Percentiles rank a stretch among this genome's conserved stretches.
These are phyloP conservation scores for Chloroceryle inda DNA, from an alignment of 2,797 vertebrate genomes.

Conservation along the genomic window DNA sequence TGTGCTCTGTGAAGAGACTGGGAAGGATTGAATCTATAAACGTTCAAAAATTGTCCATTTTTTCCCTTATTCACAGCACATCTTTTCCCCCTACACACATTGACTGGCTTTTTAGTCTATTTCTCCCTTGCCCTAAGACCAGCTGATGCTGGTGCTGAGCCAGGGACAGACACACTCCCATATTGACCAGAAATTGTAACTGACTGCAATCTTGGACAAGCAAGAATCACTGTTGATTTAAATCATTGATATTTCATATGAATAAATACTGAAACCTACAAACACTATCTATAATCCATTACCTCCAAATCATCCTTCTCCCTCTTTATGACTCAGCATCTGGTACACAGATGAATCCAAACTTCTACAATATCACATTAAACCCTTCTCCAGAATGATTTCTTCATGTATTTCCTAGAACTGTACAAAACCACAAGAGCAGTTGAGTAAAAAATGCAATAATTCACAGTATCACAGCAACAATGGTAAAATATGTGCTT, in stretches of 20 bases:
- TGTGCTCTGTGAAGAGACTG: not conserved
- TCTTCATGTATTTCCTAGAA: constrained; percentile 17
- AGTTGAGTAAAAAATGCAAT: constrained; percentile 31
- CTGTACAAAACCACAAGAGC: constrained; percentile 13
- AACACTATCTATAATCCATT: constrained; percentile 11
- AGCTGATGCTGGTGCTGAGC: not conserved
- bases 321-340: constrained; percentile 49
- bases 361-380: constrained; percentile 1
- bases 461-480: constrained; percentile 19
- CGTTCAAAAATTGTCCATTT: not conserved
- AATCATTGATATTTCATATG: not conserved
- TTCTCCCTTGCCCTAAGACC: not conserved
- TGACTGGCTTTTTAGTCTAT: not conserved
- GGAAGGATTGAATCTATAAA: not conserved
- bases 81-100: not conserved
- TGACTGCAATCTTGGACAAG: not conserved
- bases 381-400: not conserved
- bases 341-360: constrained; percentile 28
- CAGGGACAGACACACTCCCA: not conserved
- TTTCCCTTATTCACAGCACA: not conserved
- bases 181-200: not conserved
- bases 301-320: not conserved
- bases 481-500: constrained; percentile 22
- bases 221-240: not conserved
- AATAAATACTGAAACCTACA: not conserved